Base-by-base conservation (phyloP, 2,888 invertebrate species). In the Laothoe populi region DNA sequence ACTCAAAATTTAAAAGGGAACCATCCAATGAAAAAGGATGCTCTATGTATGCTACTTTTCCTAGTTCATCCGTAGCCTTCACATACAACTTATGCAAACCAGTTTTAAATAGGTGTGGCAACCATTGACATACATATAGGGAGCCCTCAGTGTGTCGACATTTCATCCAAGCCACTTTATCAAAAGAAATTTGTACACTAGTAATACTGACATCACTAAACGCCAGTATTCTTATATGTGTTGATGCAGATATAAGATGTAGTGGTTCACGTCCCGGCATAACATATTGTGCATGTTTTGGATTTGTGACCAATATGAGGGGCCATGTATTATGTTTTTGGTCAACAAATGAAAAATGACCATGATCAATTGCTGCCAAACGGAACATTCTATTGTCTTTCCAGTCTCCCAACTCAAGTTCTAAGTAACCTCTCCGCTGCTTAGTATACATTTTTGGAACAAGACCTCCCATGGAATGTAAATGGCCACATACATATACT, bases 341-440 rank as follows among this genome's bases (percentile, higher is more conserved):
- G 86, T 98, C 98, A 63, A 95, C 91, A 88, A 98, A 98, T 35
- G 98, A 97, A 80, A 98, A 95, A 70, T 97, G 89, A 53, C 97
- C 98, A 84, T 98, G 97, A 87, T 98, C 98, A 70, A 98, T 94
- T n/a, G 96, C 98, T 67, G 95, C 94, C 59, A 98, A 82, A 44
- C 98, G 94, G 88, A 94, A 97, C 96, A 96, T 94, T 90, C 98
- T 94, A 79, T 96, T 96, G 75, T 97, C 96, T 87, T 97, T 98
- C 98, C 98, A 98, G 89, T 98, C 98, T 8, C 96, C 97, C 61
- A 98, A 88, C 88, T 98, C 98, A 63, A 98, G 91, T 87, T 98
- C 98, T 64, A 98, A 89, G 79, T 95, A 96, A 4, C 98, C 98
- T 65, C 94, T 94, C 72, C 95, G 95, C 77, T 98, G 98, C 70